phyloP scores from a whole-genome alignment of 1,140 invertebrate genomes.

The Homalodisca vitripennis region DNA sequence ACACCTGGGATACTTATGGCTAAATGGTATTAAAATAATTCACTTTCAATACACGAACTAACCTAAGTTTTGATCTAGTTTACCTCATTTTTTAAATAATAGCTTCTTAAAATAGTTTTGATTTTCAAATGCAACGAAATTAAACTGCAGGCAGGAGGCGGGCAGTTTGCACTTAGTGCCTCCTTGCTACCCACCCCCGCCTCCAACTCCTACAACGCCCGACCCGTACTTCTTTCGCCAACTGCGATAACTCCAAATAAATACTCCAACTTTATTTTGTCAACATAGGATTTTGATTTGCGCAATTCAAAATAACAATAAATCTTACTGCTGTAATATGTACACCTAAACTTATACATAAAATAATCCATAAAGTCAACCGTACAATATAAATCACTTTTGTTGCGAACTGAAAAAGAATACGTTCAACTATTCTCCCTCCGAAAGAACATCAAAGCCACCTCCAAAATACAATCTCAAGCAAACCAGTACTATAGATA shows the following conservation, averaged over 20 bases:
- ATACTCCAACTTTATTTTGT: slow-evolving; percentile 31
- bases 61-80: slow-evolving; percentile 7
- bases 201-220: too few species aligned
- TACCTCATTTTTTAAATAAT: slow-evolving; percentile 9
- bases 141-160: background rate
- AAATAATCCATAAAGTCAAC: slow-evolving; percentile 6
- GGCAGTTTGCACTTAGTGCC: background rate
- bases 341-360: slow-evolving; percentile 24
- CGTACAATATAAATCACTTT: slow-evolving; percentile 8
- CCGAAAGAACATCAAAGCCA: background rate
- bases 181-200: background rate
- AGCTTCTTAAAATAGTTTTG: slow-evolving; percentile 16
- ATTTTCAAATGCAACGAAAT: slow-evolving; percentile 14
- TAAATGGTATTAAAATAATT: slow-evolving; percentile 7
- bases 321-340: slow-evolving; percentile 17
- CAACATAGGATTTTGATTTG: slow-evolving; percentile 38
- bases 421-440: background rate
- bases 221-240: slow-evolving; percentile 17
- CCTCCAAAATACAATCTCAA: background rate
- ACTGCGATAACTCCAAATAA: slow-evolving; percentile 37
- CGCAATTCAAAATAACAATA: slow-evolving; percentile 35
- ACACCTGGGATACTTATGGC: background rate
- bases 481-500: slow-evolving; percentile 1
- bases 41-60: slow-evolving; percentile 3
- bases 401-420: background rate